Conservation (phyloP, 1,140 invertebrate species). For the Periplaneta americana region DNA sequence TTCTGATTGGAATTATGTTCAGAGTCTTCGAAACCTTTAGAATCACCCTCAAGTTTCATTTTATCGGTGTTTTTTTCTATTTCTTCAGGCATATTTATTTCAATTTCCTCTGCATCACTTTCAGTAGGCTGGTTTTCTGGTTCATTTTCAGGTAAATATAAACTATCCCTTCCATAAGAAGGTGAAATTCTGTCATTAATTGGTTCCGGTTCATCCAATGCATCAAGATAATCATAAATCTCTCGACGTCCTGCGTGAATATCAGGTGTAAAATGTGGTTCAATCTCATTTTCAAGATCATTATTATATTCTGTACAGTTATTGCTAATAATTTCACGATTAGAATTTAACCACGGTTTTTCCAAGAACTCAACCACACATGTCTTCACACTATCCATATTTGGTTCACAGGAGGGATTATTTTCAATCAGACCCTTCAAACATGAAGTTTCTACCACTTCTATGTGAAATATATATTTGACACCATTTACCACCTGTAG, state of each 20-base stretch:
- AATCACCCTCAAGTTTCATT: background rate
- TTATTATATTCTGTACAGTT: constrained; percentile 32
- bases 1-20: background rate
- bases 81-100: background rate
- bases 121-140: background rate
- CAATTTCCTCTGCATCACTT: background rate
- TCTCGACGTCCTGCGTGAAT: background rate
- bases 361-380: constrained; percentile 36
- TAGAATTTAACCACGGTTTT: constrained; percentile 30
- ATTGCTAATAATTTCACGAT: constrained; percentile 32
- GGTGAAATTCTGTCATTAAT: background rate
- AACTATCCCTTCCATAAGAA: background rate
- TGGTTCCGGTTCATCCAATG: background rate
- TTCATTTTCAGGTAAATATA: background rate
- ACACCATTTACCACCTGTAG: constrained; percentile 16
- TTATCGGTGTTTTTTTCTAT: background rate
- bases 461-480: constrained; percentile 14
- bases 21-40: background rate
- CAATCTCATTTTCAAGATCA: constrained; percentile 26
- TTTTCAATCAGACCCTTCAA: background rate
- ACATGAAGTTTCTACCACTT: constrained; percentile 13
- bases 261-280: background rate
- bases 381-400: background rate
- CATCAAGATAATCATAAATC: constrained; percentile 8
- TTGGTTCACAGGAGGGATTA: background rate